phyloP scores from a whole-genome alignment of 2,113 vertebrate species.

The Orycteropus afer region DNA sequence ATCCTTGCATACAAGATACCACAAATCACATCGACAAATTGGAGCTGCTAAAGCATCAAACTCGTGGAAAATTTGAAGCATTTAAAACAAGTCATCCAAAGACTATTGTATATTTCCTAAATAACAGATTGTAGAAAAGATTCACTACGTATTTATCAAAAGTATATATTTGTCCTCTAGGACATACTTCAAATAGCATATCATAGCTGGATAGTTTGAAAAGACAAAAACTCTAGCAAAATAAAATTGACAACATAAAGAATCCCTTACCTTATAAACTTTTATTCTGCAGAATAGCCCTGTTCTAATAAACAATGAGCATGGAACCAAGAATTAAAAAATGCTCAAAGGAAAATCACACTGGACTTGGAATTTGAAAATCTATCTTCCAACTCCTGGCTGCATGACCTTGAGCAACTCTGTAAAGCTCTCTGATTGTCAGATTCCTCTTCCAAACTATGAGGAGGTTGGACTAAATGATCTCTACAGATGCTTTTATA shows the following conservation, averaged over 20 bases:
- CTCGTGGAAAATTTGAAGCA: not conserved
- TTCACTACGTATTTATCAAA: slow-evolving; percentile 63
- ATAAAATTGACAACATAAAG: not conserved
- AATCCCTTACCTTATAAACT: not conserved
- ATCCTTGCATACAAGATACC: not conserved
- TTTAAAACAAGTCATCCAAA: slow-evolving; percentile 29
- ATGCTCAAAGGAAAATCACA: not conserved
- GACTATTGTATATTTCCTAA: not conserved
- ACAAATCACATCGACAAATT: not conserved
- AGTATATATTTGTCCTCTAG: slow-evolving; percentile 44
- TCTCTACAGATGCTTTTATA: not conserved
- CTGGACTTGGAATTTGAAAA: not conserved
- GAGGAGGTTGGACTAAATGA: not conserved
- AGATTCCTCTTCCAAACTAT: not conserved
- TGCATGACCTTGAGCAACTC: not conserved
- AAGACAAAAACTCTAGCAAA: not conserved
- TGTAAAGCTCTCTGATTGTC: not conserved
- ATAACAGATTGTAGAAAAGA: not conserved
- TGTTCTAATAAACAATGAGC: not conserved
- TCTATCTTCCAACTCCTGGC: not conserved
- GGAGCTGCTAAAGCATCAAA: not conserved
- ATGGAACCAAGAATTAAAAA: not conserved
- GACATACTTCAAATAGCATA: slow-evolving; percentile 60
- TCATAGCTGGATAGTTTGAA: not conserved
- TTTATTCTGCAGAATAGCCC: not conserved